phyloP scores from a whole-genome alignment of 2,888 invertebrate genomes.

The Arrhopalites spinosus region DNA sequence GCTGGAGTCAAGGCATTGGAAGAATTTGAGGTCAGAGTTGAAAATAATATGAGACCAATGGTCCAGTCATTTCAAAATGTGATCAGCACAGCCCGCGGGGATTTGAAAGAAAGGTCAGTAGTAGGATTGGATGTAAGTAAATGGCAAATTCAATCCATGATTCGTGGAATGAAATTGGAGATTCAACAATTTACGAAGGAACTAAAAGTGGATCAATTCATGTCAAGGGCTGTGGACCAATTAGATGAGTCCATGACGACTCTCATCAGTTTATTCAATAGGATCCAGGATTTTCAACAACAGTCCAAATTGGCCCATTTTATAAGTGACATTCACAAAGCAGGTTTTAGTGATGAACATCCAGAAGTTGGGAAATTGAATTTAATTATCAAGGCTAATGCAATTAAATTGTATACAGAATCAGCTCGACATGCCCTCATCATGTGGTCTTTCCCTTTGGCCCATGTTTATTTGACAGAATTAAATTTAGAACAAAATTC shows the following conservation, averaged over 20 bases:
- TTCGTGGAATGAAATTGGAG: background rate
- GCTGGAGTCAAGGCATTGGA: background rate
- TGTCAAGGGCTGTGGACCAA: background rate
- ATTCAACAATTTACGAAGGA: background rate
- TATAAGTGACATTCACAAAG: background rate
- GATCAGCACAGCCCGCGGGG: background rate
- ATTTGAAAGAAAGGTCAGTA: background rate
- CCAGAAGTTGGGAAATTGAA: background rate
- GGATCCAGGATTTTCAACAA: background rate
- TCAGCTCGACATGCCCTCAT: no score
- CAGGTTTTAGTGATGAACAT: background rate
- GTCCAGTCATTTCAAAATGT: background rate
- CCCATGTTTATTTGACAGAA: no score
- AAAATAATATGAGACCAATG: background rate
- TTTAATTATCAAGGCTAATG: background rate
- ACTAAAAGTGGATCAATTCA: background rate
- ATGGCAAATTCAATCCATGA: background rate
- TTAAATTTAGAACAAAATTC: no score
- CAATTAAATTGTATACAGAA: background rate
- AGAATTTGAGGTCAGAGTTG: background rate
- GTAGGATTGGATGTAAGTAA: background rate
- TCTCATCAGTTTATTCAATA: background rate
- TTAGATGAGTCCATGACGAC: background rate
- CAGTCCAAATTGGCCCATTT: background rate
- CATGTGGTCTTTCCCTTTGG: no score